Evolutionary conservation across 2,797 vertebrate genomes (phyloP).

Genomic region (Parauchenoglanis punctatus): DNA sequence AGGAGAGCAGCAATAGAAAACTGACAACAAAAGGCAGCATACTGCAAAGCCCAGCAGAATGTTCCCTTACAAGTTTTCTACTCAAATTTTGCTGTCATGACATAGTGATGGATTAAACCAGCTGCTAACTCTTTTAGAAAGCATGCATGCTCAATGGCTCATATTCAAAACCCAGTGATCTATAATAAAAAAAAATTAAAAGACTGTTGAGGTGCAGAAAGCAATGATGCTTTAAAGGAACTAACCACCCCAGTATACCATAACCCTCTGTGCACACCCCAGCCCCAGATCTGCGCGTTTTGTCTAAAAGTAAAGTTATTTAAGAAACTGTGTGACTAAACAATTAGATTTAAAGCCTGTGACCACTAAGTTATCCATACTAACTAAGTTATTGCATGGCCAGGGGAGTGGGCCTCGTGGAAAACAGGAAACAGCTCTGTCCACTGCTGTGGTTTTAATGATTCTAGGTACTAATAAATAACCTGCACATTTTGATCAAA

Average conservation of each 20-base stretch:
- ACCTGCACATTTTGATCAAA: neutral
- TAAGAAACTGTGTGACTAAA: neutral
- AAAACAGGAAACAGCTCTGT: neutral
- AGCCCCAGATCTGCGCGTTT: neutral
- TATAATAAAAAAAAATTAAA: conserved; percentile 7
- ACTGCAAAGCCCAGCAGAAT: conserved; percentile 17
- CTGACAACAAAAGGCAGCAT: conserved; percentile 2
- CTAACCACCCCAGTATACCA: neutral
- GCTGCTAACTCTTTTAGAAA: conserved; percentile 19
- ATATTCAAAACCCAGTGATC: conserved; percentile 5
- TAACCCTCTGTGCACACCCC: neutral
- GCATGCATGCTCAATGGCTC: neutral
- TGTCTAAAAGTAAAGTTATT: neutral
- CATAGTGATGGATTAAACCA: conserved; percentile 27
- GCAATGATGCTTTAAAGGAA: conserved; percentile 12
- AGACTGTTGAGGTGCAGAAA: neutral
- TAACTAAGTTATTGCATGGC: too few species aligned
- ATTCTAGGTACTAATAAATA: neutral
- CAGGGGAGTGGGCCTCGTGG: too few species aligned
- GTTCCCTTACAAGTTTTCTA: conserved; percentile 2
- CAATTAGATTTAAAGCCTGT: too few species aligned
- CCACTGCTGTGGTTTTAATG: neutral
- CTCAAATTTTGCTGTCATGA: conserved; percentile 13
- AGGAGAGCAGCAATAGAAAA: neutral
- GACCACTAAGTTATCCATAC: too few species aligned